phyloP scores from a whole-genome alignment of 2,113 vertebrate species.

The Amazona guildingii region DNA sequence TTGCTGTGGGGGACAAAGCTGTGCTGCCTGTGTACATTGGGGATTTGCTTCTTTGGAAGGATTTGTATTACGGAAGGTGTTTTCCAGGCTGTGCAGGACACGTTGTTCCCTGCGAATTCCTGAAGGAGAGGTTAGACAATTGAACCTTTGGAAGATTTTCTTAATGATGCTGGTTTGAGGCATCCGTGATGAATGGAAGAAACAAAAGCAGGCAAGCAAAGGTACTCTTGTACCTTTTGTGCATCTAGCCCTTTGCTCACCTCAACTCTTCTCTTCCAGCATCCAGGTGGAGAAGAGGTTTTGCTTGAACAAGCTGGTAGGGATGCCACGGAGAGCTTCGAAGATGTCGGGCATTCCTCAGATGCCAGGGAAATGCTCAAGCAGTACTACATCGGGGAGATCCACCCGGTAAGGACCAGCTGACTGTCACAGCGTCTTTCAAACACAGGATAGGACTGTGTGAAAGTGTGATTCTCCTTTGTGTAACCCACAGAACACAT shows the following conservation, averaged over 20 bases:
- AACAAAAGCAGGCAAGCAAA: background rate
- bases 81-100: background rate
- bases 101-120: fast-evolving
- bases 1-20: background rate
- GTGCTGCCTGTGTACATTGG: background rate
- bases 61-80: background rate
- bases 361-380: constrained; percentile 94
- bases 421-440: background rate
- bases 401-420: constrained; percentile 83
- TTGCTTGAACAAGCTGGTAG: constrained; percentile 89
- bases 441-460: too few relatives aligned
- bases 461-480: background rate
- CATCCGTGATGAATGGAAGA: fast-evolving
- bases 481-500: too few relatives aligned
- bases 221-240: background rate
- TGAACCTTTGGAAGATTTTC: background rate
- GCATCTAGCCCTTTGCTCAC: background rate
- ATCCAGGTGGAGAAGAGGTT: constrained; percentile 95
- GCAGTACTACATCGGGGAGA: constrained; percentile 88
- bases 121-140: background rate
- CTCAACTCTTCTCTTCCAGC: constrained; percentile 73
- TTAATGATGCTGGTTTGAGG: background rate
- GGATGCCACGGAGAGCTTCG: constrained; percentile 93
- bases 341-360: constrained; percentile 92
- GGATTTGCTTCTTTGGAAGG: background rate